These are phyloP conservation scores for Drosophila fungiperda DNA, from an alignment of 2,888 invertebrate genomes.

Conservation along the genomic window DNA sequence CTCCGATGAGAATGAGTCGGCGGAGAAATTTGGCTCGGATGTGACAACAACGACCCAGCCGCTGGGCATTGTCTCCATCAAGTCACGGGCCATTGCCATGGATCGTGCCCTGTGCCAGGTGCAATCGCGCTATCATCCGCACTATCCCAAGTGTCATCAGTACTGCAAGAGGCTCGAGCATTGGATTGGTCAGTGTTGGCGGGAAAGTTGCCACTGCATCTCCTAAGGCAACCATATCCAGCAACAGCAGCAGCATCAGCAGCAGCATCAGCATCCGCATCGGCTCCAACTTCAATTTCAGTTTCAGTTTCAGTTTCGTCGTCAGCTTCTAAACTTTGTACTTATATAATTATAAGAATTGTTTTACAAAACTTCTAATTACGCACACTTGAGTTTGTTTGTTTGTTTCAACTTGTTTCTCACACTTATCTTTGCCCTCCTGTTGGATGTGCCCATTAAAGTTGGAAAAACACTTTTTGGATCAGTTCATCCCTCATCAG, in stretches of 20 bases:
- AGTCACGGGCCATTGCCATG: constrained; percentile 79
- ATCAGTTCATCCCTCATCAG: background rate
- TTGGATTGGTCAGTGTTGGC: constrained; percentile 83
- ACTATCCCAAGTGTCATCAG: constrained; percentile 80
- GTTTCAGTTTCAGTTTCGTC: background rate
- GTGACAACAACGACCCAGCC: constrained; percentile 38
- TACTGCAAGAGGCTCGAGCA: constrained; percentile 82
- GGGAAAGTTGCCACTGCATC: constrained; percentile 81
- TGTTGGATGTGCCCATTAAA: constrained; percentile 38
- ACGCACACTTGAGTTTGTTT: constrained; percentile 14
- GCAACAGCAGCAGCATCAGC: background rate
- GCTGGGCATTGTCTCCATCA: constrained; percentile 74
- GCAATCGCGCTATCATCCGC: constrained; percentile 79
- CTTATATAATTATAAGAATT: constrained; percentile 35
- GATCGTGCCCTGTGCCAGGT: constrained; percentile 77
- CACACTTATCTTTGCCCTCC: background rate
- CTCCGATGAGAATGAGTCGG: background rate
- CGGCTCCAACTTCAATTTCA: background rate
- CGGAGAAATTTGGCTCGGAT: constrained; percentile 31
- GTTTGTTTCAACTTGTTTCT: constrained; percentile 10
- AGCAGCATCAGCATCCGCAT: background rate
- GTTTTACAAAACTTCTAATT: constrained; percentile 17
- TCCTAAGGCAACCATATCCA: constrained; percentile 53
- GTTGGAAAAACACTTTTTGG: constrained; percentile 26
- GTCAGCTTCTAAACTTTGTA: constrained; percentile 15